A percentile compares a stretch with the other conserved stretches of the same genome.
These are phyloP conservation scores for Puffinus mauretanicus DNA, from an alignment of 2,113 vertebrate species.

Conservation along the genomic window DNA sequence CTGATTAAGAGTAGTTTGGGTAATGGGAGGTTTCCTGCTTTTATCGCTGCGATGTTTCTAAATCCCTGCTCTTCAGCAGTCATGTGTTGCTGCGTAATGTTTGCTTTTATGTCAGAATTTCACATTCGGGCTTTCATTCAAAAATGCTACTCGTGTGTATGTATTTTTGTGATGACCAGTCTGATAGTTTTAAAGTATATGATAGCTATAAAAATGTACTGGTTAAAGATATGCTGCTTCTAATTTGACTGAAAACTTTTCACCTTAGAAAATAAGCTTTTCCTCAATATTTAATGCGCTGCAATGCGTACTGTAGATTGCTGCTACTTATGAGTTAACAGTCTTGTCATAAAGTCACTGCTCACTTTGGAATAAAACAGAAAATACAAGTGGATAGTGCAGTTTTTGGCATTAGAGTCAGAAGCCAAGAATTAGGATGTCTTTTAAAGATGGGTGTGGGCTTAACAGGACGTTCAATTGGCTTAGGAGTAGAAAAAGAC, in stretches of 20 bases:
- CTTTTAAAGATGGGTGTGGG: neutral
- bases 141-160: rapidly evolving
- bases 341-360: neutral
- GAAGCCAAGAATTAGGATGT: neutral
- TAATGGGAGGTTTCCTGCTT: neutral
- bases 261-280: neutral
- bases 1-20: rapidly evolving
- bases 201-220: neutral
- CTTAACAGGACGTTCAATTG: neutral
- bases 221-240: neutral
- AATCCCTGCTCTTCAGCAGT: neutral
- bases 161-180: neutral
- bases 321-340: neutral
- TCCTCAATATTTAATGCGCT: neutral
- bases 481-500: neutral
- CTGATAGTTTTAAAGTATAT: neutral
- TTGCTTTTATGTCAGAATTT: neutral
- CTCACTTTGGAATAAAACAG: neutral
- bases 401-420: neutral
- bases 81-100: rapidly evolving
- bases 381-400: neutral
- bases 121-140: neutral
- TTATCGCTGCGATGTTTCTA: rapidly evolving
- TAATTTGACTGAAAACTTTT: neutral
- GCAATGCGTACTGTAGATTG: neutral